Evolutionary conservation across 1,140 invertebrate genomes (phyloP).

Genomic region (Penaeus chinensis): DNA sequence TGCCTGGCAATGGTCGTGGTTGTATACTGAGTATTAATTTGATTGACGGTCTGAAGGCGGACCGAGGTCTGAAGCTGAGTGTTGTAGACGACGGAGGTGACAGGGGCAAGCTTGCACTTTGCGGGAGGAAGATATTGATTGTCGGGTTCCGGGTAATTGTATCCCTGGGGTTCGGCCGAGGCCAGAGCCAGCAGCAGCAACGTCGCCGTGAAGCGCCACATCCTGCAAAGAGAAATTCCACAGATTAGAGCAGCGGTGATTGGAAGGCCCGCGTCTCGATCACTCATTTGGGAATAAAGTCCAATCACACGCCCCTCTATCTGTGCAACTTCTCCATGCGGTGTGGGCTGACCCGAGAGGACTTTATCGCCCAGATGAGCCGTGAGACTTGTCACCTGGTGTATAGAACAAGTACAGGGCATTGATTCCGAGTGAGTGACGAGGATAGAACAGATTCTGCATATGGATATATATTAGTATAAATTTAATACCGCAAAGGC

Average conservation of each 20-base stretch:
- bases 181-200: conserved; percentile 36
- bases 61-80: conserved; percentile 44
- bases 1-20: conserved; percentile 51
- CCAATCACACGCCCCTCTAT: conserved; percentile 59
- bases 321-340: conserved; percentile 55
- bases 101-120: conserved; percentile 12
- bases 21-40: conserved; percentile 34
- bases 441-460: too few relatives aligned
- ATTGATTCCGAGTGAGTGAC: too few relatives aligned
- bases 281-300: conserved; percentile 62
- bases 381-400: conserved; percentile 16
- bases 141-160: conserved; percentile 19
- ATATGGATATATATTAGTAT: too few relatives aligned
- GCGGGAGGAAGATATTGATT: conserved; percentile 35
- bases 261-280: conserved; percentile 58
- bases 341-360: conserved; percentile 54
- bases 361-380: conserved; percentile 61
- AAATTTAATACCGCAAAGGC: too few relatives aligned
- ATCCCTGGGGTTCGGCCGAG: conserved; percentile 31
- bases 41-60: conserved; percentile 23
- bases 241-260: conserved; percentile 60
- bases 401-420: too few relatives aligned
- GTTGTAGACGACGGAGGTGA: conserved; percentile 23
- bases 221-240: conserved; percentile 59
- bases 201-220: conserved; percentile 54